Conservation (phyloP, 2,797 vertebrate genomes). For the Eurystomus glaucurus region DNA sequence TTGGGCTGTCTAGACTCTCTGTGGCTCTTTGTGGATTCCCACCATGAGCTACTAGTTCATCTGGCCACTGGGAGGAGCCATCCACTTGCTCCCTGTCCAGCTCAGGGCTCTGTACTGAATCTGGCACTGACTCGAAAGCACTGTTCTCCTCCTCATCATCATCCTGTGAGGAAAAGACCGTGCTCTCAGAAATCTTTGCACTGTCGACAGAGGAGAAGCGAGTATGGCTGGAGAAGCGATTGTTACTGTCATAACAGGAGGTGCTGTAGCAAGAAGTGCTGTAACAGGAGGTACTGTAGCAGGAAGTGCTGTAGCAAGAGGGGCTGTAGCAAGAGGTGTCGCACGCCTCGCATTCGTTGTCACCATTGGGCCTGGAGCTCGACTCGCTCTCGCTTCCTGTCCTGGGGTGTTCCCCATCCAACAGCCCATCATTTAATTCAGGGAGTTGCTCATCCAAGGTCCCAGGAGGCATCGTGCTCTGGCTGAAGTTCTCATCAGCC, state of each 20-base stretch:
- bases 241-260: slow-evolving; percentile 91
- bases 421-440: slow-evolving; percentile 84
- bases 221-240: slow-evolving; percentile 92
- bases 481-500: slow-evolving; percentile 83
- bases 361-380: slow-evolving; percentile 84
- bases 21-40: slow-evolving; percentile 79
- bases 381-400: slow-evolving; percentile 90
- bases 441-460: slow-evolving; percentile 87
- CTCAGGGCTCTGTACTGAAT: slow-evolving; percentile 87
- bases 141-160: slow-evolving; percentile 95
- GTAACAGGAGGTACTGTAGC: slow-evolving; percentile 95
- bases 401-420: slow-evolving; percentile 85
- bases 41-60: slow-evolving; percentile 80
- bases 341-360: slow-evolving; percentile 92
- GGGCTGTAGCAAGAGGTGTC: slow-evolving; percentile 96
- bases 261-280: slow-evolving; percentile 96
- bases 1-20: slow-evolving; percentile 84
- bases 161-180: slow-evolving; percentile 97
- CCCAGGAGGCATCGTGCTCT: slow-evolving; percentile 81
- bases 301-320: slow-evolving; percentile 95
- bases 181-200: slow-evolving; percentile 95
- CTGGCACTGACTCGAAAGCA: slow-evolving; percentile 92
- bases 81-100: slow-evolving; percentile 83
- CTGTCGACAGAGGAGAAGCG: slow-evolving; percentile 97
- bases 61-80: slow-evolving; percentile 80